These are phyloP conservation scores for Amblyjoppa fuscipennis DNA, from an alignment of 2,888 invertebrate species.

Conservation along the genomic window DNA sequence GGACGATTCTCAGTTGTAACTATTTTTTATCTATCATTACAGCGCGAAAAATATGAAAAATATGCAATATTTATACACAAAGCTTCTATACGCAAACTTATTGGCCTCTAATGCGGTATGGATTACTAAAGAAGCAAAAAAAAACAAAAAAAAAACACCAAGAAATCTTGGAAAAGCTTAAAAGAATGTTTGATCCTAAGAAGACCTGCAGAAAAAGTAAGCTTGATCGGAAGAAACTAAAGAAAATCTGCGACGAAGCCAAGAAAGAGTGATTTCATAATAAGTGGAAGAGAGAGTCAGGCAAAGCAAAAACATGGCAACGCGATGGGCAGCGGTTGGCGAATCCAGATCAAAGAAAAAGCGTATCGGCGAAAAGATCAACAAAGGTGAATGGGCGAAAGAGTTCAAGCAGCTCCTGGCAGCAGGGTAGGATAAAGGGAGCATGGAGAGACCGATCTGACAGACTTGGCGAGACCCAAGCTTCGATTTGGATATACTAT, in stretches of 20 bases:
- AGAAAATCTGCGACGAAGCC: neutral
- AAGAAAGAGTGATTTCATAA: conserved; percentile 14
- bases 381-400: neutral
- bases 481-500: too few species aligned
- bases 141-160: too few species aligned
- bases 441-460: neutral
- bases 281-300: conserved; percentile 25
- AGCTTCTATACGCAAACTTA: too few species aligned
- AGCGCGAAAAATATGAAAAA: too few species aligned
- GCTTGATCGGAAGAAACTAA: conserved; percentile 9
- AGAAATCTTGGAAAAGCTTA: too few species aligned
- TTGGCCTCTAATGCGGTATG: too few species aligned
- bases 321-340: conserved; percentile 21
- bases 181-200: too few species aligned
- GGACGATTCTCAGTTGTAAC: too few species aligned
- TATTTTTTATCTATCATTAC: too few species aligned
- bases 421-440: neutral
- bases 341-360: neutral
- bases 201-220: too few species aligned
- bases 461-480: neutral
- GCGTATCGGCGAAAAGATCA: neutral
- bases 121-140: too few species aligned
- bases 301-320: conserved; percentile 7
- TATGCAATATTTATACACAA: too few species aligned
- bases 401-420: neutral